These are phyloP conservation scores for Mohoua ochrocephala DNA, from an alignment of 2,113 vertebrate genomes.

Conservation along the genomic window DNA sequence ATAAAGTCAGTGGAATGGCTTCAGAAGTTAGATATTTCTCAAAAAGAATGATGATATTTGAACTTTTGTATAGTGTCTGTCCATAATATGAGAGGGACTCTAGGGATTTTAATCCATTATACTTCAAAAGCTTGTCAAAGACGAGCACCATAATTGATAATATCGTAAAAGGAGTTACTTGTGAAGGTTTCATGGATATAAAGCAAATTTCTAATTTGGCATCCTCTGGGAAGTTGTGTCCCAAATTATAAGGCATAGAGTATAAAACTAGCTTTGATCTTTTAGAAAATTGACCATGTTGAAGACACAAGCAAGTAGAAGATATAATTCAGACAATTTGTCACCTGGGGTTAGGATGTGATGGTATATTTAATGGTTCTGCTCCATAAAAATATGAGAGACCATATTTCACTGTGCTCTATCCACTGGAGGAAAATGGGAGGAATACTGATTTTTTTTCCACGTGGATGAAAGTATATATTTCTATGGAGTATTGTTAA, in stretches of 20 bases:
- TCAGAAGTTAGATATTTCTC: neutral
- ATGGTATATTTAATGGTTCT: slow-evolving; percentile 19
- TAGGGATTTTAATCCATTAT: neutral
- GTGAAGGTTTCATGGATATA: neutral
- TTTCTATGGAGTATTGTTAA: neutral
- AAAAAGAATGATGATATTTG: neutral
- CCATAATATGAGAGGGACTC: neutral
- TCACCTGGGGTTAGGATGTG: neutral
- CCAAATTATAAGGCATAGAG: neutral
- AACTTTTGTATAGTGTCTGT: neutral
- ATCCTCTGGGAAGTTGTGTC: neutral
- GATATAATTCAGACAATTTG: neutral
- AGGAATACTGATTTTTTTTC: neutral
- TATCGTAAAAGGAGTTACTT: neutral
- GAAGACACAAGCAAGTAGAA: slow-evolving; percentile 13
- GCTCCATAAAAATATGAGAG: neutral
- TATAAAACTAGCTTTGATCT: slow-evolving; percentile 38
- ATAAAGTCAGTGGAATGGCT: neutral
- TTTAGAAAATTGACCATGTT: slow-evolving; percentile 13
- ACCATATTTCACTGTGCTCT: neutral
- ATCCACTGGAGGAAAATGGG: neutral
- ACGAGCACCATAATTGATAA: neutral
- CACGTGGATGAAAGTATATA: neutral
- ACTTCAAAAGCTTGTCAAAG: neutral
- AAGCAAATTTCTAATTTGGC: slow-evolving; percentile 22